phyloP scores from a whole-genome alignment of 2,113 vertebrate genomes.

The Chaetops frenatus region DNA sequence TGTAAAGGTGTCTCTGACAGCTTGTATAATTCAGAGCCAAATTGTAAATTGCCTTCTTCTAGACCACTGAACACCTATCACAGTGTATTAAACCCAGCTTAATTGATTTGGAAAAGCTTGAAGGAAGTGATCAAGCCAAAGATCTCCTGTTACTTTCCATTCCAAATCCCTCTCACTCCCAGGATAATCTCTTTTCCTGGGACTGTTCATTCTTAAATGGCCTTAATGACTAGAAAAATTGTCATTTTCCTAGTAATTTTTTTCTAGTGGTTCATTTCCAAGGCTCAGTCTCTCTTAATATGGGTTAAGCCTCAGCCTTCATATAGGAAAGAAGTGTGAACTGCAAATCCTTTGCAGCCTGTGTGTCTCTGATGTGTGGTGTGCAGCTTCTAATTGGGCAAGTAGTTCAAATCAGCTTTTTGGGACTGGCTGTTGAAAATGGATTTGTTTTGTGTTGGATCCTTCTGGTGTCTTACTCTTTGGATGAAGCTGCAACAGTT shows the following conservation, averaged over 20 bases:
- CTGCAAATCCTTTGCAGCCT: not conserved
- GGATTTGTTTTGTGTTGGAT: not conserved
- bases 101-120: slow-evolving; percentile 31
- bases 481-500: not conserved
- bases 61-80: slow-evolving; percentile 4
- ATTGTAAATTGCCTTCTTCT: not conserved
- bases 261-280: not conserved
- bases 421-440: not conserved
- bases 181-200: not conserved
- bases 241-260: not conserved
- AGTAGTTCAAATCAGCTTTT: not conserved
- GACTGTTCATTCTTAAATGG: not conserved
- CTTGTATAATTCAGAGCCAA: not conserved
- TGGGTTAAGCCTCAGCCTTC: not conserved
- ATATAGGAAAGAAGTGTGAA: not conserved
- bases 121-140: not conserved
- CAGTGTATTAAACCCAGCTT: not conserved
- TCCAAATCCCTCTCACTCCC: not conserved
- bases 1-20: not conserved
- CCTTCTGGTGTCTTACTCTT: not conserved
- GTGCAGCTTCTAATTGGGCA: not conserved
- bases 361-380: rapidly evolving
- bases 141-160: not conserved
- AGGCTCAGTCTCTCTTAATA: not conserved
- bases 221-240: not conserved